Base-by-base conservation (phyloP, 2,888 invertebrate genomes). In the Rhorus exstirpatorius region DNA sequence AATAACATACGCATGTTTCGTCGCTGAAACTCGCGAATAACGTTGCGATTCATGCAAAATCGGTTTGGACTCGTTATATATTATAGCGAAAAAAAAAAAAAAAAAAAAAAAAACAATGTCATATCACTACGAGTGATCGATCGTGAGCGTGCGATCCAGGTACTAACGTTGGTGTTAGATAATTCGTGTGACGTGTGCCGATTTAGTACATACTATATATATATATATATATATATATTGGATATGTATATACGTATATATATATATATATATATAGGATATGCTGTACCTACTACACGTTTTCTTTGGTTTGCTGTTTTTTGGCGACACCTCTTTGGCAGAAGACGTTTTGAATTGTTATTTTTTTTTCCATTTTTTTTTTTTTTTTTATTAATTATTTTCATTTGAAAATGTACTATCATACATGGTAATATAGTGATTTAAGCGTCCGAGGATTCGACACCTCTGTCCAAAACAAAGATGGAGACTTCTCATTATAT, bases 81-180 rank as follows among this genome's bases (percentile, higher is more conserved):
- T 51, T 19, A 31, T 31, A 31, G 31, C 31, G 3, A 31, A 31
- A 2, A 2, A 31, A n/a, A n/a, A n/a, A n/a, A n/a, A n/a, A 19
- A 31, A 17, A 35, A 12, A 51, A 12, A 14, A 8, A 60, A 55
- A 71, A 71, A 44, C 1, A 63, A 68, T 60, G 38, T 46, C 8
- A 46, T 63, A 61, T 58, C 44, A 38, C 46, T n/a, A 38, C 26
- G 60, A 71, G 17, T 51, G 78, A 74, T 38, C 68, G 81, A 74
- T 67, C 81, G 77, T 17, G 60, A 58, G 55, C 78, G 83, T 81
- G 87, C 89, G 88, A 86, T 88, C 91, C 91, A 92, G 91, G 90
- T 91, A 92, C 92, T 92, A 92, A 92, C 92, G 90, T 92, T 92
- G 92, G 89, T 92, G 92, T 92, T 92, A 92, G 92, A 90, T 92